A percentile compares a stretch with the other conserved stretches of the same genome.
Conservation (phyloP, 2,113 vertebrate species). For the Crypturellus undulatus region DNA sequence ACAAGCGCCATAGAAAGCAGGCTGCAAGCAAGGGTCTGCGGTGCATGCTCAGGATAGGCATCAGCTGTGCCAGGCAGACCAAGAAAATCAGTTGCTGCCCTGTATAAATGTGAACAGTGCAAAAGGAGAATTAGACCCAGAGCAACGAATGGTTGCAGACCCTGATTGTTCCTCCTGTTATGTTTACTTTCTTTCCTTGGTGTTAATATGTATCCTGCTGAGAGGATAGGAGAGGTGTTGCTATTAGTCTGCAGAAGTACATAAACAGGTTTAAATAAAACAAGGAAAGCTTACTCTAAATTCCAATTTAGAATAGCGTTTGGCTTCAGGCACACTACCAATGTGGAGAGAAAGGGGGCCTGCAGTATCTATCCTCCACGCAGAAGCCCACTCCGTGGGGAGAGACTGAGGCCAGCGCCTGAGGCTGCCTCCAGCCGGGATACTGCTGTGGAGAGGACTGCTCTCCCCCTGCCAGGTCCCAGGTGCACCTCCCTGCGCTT, state of each 20-base stretch:
- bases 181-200: background rate
- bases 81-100: background rate
- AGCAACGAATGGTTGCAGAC: background rate
- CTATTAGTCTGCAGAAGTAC: background rate
- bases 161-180: background rate
- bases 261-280: background rate
- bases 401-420: background rate
- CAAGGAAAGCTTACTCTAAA: background rate
- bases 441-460: background rate
- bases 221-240: background rate
- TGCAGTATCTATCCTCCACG: background rate
- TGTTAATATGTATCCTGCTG: background rate
- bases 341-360: too few species aligned
- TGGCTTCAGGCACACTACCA: background rate
- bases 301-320: background rate
- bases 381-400: background rate
- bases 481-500: background rate
- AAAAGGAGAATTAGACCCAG: background rate
- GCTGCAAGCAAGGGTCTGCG: background rate
- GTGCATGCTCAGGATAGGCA: background rate
- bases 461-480: background rate
- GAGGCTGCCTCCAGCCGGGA: background rate
- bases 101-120: conserved; percentile 33
- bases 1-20: background rate
- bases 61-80: conserved; percentile 34